These are phyloP conservation scores for Notocelia uddmanniana DNA, from an alignment of 2,888 invertebrate species.

Conservation along the genomic window DNA sequence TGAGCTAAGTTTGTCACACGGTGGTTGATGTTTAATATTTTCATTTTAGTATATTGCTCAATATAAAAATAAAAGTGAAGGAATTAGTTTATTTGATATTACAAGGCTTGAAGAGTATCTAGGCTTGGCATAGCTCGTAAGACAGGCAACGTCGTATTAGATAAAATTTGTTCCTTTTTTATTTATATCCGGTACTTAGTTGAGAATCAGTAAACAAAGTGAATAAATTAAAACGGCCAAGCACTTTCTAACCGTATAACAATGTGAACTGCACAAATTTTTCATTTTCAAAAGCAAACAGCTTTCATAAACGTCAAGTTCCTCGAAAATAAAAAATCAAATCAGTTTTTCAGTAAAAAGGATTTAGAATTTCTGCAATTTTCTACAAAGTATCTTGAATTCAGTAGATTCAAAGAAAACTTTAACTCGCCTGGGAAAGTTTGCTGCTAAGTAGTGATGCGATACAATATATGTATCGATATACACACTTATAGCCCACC, in stretches of 20 bases:
- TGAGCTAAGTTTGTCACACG: too few species aligned
- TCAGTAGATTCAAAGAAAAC: slow-evolving; percentile 61
- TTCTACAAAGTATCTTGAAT: slow-evolving; percentile 54
- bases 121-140: too few species aligned
- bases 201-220: too few species aligned
- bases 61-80: too few species aligned
- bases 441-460: slow-evolving; percentile 54
- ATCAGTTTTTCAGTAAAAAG: slow-evolving; percentile 41
- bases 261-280: neutral
- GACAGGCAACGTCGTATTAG: too few species aligned
- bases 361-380: slow-evolving; percentile 46
- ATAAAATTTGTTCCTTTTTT: too few species aligned
- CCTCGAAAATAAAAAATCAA: slow-evolving; percentile 34
- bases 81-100: too few species aligned
- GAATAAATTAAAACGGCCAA: neutral
- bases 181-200: too few species aligned
- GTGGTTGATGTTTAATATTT: too few species aligned
- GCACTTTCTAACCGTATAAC: neutral
- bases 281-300: slow-evolving; percentile 27
- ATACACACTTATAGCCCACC: neutral
- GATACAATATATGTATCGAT: slow-evolving; percentile 7
- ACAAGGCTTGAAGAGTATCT: too few species aligned
- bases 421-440: slow-evolving; percentile 59
- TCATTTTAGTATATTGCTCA: too few species aligned
- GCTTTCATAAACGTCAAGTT: slow-evolving; percentile 34